Evolutionary conservation across 1,140 invertebrate species (phyloP), one percentile per base, ranked within the genome.

Genomic region (Ptiloglossa arizonensis): DNA sequence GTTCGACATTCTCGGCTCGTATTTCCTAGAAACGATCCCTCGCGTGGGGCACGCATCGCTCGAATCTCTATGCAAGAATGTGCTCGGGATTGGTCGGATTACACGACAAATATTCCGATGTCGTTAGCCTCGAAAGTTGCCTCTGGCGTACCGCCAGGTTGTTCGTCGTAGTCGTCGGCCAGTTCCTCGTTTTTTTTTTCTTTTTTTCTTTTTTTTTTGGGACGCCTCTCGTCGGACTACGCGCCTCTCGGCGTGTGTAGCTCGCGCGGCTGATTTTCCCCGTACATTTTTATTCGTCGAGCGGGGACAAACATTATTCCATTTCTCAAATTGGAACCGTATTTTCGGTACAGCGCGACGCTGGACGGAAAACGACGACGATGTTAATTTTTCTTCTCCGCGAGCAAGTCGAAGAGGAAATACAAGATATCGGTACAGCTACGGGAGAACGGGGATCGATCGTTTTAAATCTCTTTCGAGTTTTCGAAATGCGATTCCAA

Each of bases 41-140:
- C 24, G 15, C 22, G 19, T 44, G 24, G 59, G 59, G 44, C 41
- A 15, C 22, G 24, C n/a, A 50, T 72, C n/a, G 44, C 54, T 54
- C 35, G 46, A 52, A 54, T 64, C 22, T 17, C 46, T 19, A 15
- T 19, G 44, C 22, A 52, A 29, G 50, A 73, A 78, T 50, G 17
- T 56, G 59, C 57, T 71, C 67, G 60, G 67, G 67, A 44, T 64
- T 24, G 52, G 48, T 62, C 68, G 69, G 46, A 22, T 81, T 68
- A 72, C 64, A 59, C 63, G 64, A 78, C 48, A 74, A 78, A 83
- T 87, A 84, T 81, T 83, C 69, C 77, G 82, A 83, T 72, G 70
- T 87, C 79, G 83, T 85, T 85, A 84, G 70, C 73, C 64, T 22
- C 56, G 70, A 56, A 69, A 59, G 46, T 63, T 62, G 29, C n/a